These are phyloP conservation scores for Metridium senile DNA, from an alignment of 92 coral and sea anemone genomes.

Conservation along the genomic window DNA sequence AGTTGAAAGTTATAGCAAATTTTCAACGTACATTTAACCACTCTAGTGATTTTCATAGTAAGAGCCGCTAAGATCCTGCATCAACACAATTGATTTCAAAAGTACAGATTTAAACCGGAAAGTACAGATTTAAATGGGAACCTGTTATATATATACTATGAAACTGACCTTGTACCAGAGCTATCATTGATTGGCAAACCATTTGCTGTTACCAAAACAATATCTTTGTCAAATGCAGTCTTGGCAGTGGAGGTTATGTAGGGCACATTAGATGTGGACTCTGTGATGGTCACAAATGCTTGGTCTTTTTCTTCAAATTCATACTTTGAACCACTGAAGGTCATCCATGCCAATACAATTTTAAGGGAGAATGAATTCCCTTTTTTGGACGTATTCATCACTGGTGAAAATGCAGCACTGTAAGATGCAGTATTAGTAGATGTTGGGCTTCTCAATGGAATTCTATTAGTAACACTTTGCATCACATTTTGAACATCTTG, in stretches of 20 bases:
- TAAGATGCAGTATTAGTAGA: background rate
- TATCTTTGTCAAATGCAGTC: conserved; percentile 13
- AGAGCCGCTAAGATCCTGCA: too few species aligned
- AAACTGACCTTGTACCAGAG: conserved; percentile 18
- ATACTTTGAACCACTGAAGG: conserved; percentile 1
- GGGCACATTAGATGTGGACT: conserved; percentile 15
- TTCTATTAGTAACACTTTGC: background rate
- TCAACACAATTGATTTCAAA: too few species aligned
- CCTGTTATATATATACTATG: too few species aligned
- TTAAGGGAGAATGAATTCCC: conserved; percentile 11
- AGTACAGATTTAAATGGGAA: too few species aligned
- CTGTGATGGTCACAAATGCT: conserved; percentile 9
- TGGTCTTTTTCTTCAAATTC: conserved; percentile 14
- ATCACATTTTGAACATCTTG: conserved; percentile 5
- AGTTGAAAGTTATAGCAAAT: too few species aligned
- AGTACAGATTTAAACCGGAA: too few species aligned
- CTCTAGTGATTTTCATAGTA: too few species aligned
- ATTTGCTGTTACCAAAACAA: conserved; percentile 14
- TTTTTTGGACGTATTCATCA: conserved; percentile 1
- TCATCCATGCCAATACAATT: conserved; percentile 10
- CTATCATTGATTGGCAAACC: conserved; percentile 6
- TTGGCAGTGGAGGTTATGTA: conserved; percentile 11
- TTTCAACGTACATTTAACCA: too few species aligned
- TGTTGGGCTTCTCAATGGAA: background rate
- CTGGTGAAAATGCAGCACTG: conserved; percentile 5